These are phyloP conservation scores for Metridium senile DNA, from an alignment of 92 coral and sea anemone species.

Conservation along the genomic window DNA sequence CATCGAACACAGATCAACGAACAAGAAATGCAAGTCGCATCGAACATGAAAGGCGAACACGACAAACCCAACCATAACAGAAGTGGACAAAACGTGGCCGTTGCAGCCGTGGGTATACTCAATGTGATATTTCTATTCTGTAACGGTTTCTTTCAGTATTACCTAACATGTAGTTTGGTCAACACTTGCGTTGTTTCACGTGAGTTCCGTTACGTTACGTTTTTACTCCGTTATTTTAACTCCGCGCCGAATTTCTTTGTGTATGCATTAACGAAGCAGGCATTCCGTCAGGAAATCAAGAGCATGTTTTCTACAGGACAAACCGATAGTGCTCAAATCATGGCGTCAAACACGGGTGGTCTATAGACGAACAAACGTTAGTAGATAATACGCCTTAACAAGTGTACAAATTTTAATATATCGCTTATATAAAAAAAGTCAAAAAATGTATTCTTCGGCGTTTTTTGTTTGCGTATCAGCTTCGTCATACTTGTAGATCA, in stretches of 20 bases:
- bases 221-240: slow-evolving; percentile 38
- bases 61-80: not conserved
- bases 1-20: slow-evolving; percentile 29
- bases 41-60: not conserved
- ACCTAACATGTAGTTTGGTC: slow-evolving; percentile 31
- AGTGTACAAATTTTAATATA: no score
- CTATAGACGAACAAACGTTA: not conserved
- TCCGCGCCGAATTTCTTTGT: slow-evolving; percentile 47
- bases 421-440: no score
- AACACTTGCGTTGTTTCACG: slow-evolving; percentile 19
- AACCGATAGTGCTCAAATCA: not conserved
- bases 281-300: slow-evolving; percentile 35
- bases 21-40: slow-evolving; percentile 33
- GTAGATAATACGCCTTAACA: no score
- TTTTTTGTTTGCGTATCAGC: no score
- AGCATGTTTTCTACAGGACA: slow-evolving; percentile 19
- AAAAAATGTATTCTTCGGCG: no score
- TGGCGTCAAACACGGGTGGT: not conserved
- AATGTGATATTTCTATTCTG: slow-evolving; percentile 35
- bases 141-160: slow-evolving; percentile 36
- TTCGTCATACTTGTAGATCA: no score
- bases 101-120: slow-evolving; percentile 32
- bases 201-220: slow-evolving; percentile 31
- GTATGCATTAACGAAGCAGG: slow-evolving; percentile 31
- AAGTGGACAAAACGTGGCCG: slow-evolving; percentile 8